Evolutionary conservation across 2,888 invertebrate species (phyloP).

Genomic region (Ceratothoa steindachneri): DNA sequence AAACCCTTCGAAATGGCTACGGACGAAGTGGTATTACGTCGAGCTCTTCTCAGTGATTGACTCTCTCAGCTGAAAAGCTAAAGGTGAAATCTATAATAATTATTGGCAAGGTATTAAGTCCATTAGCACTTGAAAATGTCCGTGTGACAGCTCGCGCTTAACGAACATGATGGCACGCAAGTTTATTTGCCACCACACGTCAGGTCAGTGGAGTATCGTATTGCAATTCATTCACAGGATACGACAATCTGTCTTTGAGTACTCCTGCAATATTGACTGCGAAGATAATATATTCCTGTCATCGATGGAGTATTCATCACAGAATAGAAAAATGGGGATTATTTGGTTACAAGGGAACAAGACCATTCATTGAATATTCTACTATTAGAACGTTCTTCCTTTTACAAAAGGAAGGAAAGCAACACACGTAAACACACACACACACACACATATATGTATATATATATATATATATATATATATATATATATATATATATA

Average conservation of each 20-base stretch:
- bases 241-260: not conserved
- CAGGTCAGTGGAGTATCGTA: not conserved
- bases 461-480: not conserved
- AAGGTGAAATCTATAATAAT: conserved; percentile 13
- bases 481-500: not conserved
- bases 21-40: not conserved
- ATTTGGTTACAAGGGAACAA: not conserved
- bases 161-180: conserved; percentile 10
- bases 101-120: conserved; percentile 8
- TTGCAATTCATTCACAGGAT: not conserved
- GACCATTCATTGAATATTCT: conserved; percentile 5
- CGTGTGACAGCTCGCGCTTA: not conserved
- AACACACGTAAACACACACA: conserved; percentile 7
- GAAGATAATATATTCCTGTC: not conserved
- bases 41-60: not conserved
- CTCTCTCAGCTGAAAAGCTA: not conserved
- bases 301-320: not conserved
- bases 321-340: not conserved
- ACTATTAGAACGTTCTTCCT: not conserved
- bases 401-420: not conserved
- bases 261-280: not conserved
- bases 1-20: not conserved
- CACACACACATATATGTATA: not conserved
- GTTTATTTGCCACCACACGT: not conserved
- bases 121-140: conserved; percentile 6